Conservation (phyloP, 35 echinoderm and acorn worm genomes). For the Heliocidaris tuberculata region DNA sequence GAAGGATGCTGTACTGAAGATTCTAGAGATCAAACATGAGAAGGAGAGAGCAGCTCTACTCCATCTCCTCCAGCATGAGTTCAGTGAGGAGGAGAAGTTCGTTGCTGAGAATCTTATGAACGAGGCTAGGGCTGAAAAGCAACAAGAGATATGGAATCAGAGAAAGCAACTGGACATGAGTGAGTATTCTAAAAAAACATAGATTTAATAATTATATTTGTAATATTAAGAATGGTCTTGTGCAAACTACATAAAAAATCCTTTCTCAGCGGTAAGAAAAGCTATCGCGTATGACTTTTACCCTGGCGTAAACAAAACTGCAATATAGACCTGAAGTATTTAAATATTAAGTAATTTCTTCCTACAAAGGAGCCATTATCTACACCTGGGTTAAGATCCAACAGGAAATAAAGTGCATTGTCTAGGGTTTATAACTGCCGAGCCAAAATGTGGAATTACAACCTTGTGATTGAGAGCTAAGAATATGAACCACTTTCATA, state of each 20-base stretch:
- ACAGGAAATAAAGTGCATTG: no score
- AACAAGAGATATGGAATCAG: slow-evolving; percentile 63
- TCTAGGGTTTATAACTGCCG: no score
- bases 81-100: slow-evolving; percentile 65
- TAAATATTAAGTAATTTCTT: no score
- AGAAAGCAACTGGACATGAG: slow-evolving; percentile 44
- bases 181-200: slow-evolving; percentile 46
- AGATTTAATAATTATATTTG: no score
- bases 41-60: slow-evolving; percentile 75
- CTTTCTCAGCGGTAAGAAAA: background rate
- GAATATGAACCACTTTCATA: no score
- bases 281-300: no score
- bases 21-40: slow-evolving; percentile 81
- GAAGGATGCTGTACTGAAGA: slow-evolving; percentile 84
- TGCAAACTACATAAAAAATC: background rate
- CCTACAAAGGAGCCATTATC: no score
- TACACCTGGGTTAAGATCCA: no score
- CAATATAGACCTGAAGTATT: no score
- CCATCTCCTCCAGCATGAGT: slow-evolving; percentile 58
- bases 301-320: no score
- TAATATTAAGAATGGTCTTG: background rate
- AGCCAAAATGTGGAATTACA: no score
- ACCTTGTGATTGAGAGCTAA: no score
- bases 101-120: slow-evolving; percentile 68
- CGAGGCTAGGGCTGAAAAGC: slow-evolving; percentile 76